Conservation (phyloP, 2,888 invertebrate genomes). For the Drosophila diplacantha region DNA sequence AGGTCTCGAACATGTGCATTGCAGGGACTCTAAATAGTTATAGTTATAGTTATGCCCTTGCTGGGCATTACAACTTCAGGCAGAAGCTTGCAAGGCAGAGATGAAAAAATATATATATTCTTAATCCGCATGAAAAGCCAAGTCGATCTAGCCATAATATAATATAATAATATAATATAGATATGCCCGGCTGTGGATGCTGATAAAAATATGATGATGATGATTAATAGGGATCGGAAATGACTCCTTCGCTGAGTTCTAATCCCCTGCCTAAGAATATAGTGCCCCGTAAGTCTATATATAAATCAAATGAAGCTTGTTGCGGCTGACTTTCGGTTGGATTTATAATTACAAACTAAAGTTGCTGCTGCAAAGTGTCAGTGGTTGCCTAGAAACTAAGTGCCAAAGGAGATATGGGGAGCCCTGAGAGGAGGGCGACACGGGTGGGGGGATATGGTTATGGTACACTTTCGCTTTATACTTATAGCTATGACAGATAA, state of each 20-base stretch:
- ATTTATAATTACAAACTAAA: not conserved
- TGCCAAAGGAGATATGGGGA: slow-evolving; percentile 3
- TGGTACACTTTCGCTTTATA: not conserved
- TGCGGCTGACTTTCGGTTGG: not conserved
- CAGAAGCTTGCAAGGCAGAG: too few species aligned
- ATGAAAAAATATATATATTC: too few species aligned
- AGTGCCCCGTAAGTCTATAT: not conserved
- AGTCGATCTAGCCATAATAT: too few species aligned
- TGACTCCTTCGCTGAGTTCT: not conserved
- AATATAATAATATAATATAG: too few species aligned
- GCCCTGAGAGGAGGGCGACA: not conserved
- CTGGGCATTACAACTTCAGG: too few species aligned
- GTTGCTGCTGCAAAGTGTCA: slow-evolving; percentile 25
- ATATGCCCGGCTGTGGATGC: too few species aligned
- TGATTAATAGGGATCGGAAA: too few species aligned
- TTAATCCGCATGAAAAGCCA: too few species aligned
- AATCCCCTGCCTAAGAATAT: not conserved
- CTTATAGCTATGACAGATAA: not conserved
- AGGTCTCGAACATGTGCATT: too few species aligned
- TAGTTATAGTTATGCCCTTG: too few species aligned
- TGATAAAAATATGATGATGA: too few species aligned
- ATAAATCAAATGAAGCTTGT: not conserved
- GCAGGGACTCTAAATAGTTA: too few species aligned
- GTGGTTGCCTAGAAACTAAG: not conserved
- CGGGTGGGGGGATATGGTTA: slow-evolving; percentile 9